Evolutionary conservation across 2,113 vertebrate genomes (phyloP).

Genomic region (Chlorodrepanis virens): DNA sequence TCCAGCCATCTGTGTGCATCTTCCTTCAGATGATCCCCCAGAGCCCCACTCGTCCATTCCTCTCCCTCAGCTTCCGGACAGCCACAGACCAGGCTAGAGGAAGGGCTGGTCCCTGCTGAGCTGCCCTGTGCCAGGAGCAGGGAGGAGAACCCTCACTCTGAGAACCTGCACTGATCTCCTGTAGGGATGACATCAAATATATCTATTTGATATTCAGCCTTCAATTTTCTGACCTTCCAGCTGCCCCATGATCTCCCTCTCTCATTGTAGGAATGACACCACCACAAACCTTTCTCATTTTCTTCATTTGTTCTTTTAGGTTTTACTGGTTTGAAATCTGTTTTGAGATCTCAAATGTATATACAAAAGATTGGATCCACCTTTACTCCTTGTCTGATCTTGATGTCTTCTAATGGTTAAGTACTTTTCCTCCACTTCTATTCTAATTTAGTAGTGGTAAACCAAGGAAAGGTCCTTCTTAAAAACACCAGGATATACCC

Average conservation of each 20-base stretch:
- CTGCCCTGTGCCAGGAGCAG: background rate
- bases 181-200: background rate
- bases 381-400: background rate
- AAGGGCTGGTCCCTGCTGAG: background rate
- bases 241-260: background rate
- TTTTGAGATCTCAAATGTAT: background rate
- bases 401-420: background rate
- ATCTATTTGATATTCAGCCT: background rate
- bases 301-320: background rate
- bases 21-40: background rate
- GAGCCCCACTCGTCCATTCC: background rate
- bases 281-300: background rate
- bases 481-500: background rate
- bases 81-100: background rate
- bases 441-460: background rate
- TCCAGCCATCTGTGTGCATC: background rate
- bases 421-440: background rate
- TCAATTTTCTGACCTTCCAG: background rate
- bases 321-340: background rate
- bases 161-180: background rate
- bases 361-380: background rate
- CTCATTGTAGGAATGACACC: background rate
- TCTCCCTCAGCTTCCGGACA: background rate
- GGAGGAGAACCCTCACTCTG: background rate
- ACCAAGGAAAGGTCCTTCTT: background rate